phyloP scores from a whole-genome alignment of 2,113 vertebrate genomes.

The Sus scrofa region T2T-Sscrofa CM000812.6:40509001-40509500 shows the following conservation, averaged over 20 bases:
- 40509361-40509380: not conserved
- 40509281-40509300: not conserved
- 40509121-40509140: slow-evolving; percentile 36
- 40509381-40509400: not conserved
- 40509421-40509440: not conserved
- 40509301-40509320: not conserved
- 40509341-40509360: slow-evolving; percentile 8
- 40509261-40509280: not conserved
- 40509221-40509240: not conserved
- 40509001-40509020: slow-evolving; percentile 2
- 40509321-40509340: not conserved
- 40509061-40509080: slow-evolving; percentile 51
- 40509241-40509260: not conserved
- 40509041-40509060: slow-evolving; percentile 43
- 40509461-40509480: not conserved
- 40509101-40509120: not conserved
- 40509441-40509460: not conserved
- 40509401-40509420: not conserved
- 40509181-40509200: slow-evolving; percentile 33
- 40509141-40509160: slow-evolving; percentile 14
- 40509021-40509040: slow-evolving; percentile 4
- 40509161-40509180: not conserved
- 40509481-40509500: not conserved
- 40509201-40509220: slow-evolving; percentile 33
- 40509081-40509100: slow-evolving; percentile 3